Evolutionary conservation across 2,888 invertebrate genomes (phyloP), one percentile per base, ranked within the genome.

Genomic region (Amblyjoppa proteus): DNA sequence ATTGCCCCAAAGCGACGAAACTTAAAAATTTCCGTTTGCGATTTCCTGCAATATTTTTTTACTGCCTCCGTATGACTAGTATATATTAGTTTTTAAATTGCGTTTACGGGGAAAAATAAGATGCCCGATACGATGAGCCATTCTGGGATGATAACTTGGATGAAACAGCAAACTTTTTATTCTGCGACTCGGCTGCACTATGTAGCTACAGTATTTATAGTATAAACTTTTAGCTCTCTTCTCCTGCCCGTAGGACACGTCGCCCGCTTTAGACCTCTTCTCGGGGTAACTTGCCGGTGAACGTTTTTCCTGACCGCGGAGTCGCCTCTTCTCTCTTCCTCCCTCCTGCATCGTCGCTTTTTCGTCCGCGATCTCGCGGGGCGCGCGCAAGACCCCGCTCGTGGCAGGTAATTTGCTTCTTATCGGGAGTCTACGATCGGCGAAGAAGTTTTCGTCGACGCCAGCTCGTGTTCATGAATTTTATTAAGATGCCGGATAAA

Each of bases 401-500:
- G 83, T 87, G 84, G 87, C 91, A 90, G 91, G 92, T 93, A 92
- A 93, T 93, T 93, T 90, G 90, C 87, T 93, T 93, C 92, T 93
- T 92, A 92, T 93, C 92, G 89, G 83, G 85, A 84, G 89, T 89
- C 91, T 91, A 79, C 90, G 90, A 92, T 92, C 92, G 91, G 86
- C 83, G 89, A 87, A 90, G 90, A 90, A 92, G 87, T 92, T 93
- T 92, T 92, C 91, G 91, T 89, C 90, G 89, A 88, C 85, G 87
- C 87, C 88, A 76, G 89, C 88, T 89, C 90, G 92, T 92, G 92
- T 92, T 92, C 92, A 91, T 92, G 92, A 92, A 92, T 92, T 92
- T 92, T 92, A 92, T 92, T 92, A 92, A 91, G 92, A 91, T 92
- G 85, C 87, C 70, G 89, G 91, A 92, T 91, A 92, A 92, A 90